Evolutionary conservation across 2,888 invertebrate species (phyloP).

Genomic region (Trachelus troglodyta): DNA sequence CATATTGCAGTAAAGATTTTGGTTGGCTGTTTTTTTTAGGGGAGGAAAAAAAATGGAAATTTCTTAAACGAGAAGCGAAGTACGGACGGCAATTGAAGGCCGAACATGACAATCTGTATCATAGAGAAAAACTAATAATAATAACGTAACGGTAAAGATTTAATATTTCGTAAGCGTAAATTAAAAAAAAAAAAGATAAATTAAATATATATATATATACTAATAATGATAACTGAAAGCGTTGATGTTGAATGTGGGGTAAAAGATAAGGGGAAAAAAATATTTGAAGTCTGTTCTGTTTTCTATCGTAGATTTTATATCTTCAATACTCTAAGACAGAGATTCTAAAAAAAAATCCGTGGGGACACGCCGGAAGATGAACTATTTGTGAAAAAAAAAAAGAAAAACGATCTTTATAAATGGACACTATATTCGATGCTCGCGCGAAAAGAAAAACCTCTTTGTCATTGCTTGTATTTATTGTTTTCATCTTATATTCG

Average conservation of each 20-base stretch:
- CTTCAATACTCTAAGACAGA: slow-evolving; percentile 60
- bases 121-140: slow-evolving; percentile 47
- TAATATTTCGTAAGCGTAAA: slow-evolving; percentile 24
- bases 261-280: slow-evolving; percentile 36
- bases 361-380: slow-evolving; percentile 18
- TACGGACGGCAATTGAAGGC: slow-evolving; percentile 37
- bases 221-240: slow-evolving; percentile 40
- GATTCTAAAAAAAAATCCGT: slow-evolving; percentile 32
- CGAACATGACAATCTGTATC: slow-evolving; percentile 63
- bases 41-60: too few species aligned
- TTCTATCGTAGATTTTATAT: slow-evolving; percentile 66
- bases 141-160: slow-evolving; percentile 20
- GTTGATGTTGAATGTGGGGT: slow-evolving; percentile 59
- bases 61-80: too few species aligned
- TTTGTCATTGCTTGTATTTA: slow-evolving; percentile 13
- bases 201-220: slow-evolving; percentile 16
- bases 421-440: slow-evolving; percentile 15
- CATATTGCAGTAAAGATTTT: too few species aligned
- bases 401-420: slow-evolving; percentile 8
- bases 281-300: slow-evolving; percentile 62
- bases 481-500: background rate
- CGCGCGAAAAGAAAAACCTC: slow-evolving; percentile 17
- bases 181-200: slow-evolving; percentile 26
- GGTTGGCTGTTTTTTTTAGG: too few species aligned
- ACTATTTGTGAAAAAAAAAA: slow-evolving; percentile 23